These are phyloP conservation scores for Philereme vetulata DNA, from an alignment of 2,888 invertebrate genomes.

Conservation along the genomic window DNA sequence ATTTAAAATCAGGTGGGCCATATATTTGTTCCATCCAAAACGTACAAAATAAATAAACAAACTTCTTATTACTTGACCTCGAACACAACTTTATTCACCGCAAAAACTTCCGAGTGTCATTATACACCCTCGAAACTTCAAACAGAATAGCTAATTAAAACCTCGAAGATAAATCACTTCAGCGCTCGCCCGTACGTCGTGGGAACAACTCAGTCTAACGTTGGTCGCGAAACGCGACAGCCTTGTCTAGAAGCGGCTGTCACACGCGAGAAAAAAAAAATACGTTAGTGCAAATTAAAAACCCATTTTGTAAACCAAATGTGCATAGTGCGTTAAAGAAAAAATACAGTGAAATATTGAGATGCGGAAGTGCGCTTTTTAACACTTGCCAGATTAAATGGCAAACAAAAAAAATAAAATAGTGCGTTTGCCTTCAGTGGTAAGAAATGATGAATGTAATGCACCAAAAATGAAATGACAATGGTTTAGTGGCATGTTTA, in stretches of 20 bases:
- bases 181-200: constrained; percentile 36
- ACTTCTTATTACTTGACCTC: constrained; percentile 11
- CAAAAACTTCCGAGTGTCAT: constrained; percentile 25
- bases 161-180: constrained; percentile 39
- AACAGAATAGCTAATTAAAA: constrained; percentile 38
- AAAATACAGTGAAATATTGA: constrained; percentile 4
- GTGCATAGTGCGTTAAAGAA: background rate
- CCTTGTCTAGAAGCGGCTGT: constrained; percentile 44
- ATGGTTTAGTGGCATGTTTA: constrained; percentile 73
- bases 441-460: constrained; percentile 65
- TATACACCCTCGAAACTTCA: constrained; percentile 26
- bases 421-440: constrained; percentile 80
- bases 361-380: constrained; percentile 35
- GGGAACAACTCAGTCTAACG: constrained; percentile 64
- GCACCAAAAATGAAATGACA: constrained; percentile 59
- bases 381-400: constrained; percentile 52
- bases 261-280: constrained; percentile 46
- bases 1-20: no score
- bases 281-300: constrained; percentile 37
- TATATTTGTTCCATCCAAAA: background rate
- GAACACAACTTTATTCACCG: constrained; percentile 8
- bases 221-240: constrained; percentile 54
- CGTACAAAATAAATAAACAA: background rate
- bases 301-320: constrained; percentile 2
- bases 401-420: constrained; percentile 78